Evolutionary conservation across 2,797 vertebrate genomes (phyloP), one percentile per base, ranked within the genome.

Genomic region (Gadopsis bispinosus): DNA sequence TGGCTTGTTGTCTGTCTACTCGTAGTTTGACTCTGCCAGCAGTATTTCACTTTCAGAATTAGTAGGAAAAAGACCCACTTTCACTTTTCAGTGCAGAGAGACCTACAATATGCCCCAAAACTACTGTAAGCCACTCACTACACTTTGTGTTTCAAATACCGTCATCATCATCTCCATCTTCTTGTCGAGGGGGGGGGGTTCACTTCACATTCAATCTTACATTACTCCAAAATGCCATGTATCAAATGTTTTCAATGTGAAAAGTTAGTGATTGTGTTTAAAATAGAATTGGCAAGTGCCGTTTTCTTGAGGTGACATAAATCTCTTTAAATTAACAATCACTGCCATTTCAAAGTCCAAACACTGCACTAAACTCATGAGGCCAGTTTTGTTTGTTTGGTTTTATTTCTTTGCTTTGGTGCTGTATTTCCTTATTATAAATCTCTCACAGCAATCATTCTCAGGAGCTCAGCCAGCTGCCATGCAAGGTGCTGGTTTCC

Each of bases 1-100:
- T 1, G 3, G 31, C 43, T 56, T 31, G 17, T 75, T 78, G 61
- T 71, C 79, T 60, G 56, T 66, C 71, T 64, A 61, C 22, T 80
- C 64, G 45, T n/a, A 59, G 26, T 73, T 69, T 33, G 61, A 86
- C 26, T 73, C 22, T 60, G 39, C 56, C 70, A 68, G 53, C 19
- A 64, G 45, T 54, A 48, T 82, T 88, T 88, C 43, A 73, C 63
- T 87, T 86, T 90, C 77, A 80, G 48, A 81, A 70, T 81, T 61
- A 84, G 47, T n/a, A 22, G 22, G 19, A 16, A 45, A 59, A 64
- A 4, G 7, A 69, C n/a, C 69, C 67, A 64, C 69, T 89, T 78
- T 84, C 48, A 74, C 63, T 77, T 39, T 75, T 56, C 6, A 20
- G 19, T 62, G 3, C 12, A 35, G 5, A 50, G 6, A 50, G 14